Conservation (phyloP, 30 jellyfish, hydroid and myxozoan species). For the Turritopsis rubra region DNA sequence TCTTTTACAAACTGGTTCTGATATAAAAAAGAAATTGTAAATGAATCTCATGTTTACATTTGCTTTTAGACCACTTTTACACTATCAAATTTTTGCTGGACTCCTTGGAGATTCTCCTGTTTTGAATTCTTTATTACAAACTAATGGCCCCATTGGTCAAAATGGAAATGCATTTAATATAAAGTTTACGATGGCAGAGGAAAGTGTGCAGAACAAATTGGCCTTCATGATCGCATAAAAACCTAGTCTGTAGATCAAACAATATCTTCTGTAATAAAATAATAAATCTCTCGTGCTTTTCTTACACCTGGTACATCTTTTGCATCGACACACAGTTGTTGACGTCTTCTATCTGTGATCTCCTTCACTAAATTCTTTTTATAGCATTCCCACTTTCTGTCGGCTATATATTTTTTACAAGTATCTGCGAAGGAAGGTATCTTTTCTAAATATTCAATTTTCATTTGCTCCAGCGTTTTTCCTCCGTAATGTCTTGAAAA, state of each 20-base stretch:
- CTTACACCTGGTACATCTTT: slow-evolving; percentile 12
- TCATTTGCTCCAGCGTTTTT: slow-evolving; percentile 38
- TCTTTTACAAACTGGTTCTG: too few relatives aligned
- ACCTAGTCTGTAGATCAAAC: not conserved
- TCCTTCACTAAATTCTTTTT: slow-evolving; percentile 46
- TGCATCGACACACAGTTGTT: not conserved
- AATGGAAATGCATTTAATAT: too few relatives aligned
- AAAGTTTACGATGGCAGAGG: too few relatives aligned
- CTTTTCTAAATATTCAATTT: slow-evolving; percentile 16
- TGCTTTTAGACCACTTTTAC: too few relatives aligned
- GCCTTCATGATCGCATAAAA: too few relatives aligned
- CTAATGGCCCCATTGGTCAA: too few relatives aligned
- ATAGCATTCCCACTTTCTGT: slow-evolving; percentile 47
- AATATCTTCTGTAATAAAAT: not conserved
- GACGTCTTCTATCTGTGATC: not conserved
- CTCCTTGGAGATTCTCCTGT: too few relatives aligned
- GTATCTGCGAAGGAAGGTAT: slow-evolving; percentile 26
- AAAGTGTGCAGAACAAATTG: too few relatives aligned
- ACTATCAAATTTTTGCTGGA: too few relatives aligned
- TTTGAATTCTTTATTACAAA: too few relatives aligned
- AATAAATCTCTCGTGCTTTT: not conserved
- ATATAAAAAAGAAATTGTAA: too few relatives aligned
- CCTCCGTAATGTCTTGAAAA: slow-evolving; percentile 50
- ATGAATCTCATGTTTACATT: too few relatives aligned
- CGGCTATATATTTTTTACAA: slow-evolving; percentile 37